Evolutionary conservation across 2,113 vertebrate genomes (phyloP).

Genomic region (Rafetus swinhoei): DNA sequence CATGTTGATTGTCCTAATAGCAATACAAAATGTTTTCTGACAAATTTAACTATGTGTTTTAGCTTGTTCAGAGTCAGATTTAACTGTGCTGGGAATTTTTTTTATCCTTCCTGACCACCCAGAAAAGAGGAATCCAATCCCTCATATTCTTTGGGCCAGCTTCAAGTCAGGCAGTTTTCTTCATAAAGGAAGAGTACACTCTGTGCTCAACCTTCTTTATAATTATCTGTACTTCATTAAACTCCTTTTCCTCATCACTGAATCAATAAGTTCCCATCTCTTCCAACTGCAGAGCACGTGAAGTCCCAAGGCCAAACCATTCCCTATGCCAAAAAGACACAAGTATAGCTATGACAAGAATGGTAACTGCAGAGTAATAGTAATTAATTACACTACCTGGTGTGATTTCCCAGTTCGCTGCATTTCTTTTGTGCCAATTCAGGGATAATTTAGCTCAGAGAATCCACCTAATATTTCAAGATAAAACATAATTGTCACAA

Average conservation of each 20-base stretch:
- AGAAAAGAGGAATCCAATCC: background rate
- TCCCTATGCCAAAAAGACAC: background rate
- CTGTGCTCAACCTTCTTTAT: slow-evolving; percentile 34
- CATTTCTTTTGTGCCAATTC: background rate
- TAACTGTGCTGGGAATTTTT: fast-evolving
- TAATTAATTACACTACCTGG: background rate
- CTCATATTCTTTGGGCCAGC: background rate
- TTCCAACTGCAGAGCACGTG: background rate
- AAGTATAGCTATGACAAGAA: background rate
- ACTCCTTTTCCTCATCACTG: background rate
- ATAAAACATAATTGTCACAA: background rate
- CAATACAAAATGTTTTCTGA: background rate
- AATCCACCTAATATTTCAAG: background rate
- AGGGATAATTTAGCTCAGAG: background rate
- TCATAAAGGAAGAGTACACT: slow-evolving; percentile 42
- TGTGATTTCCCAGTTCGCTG: background rate
- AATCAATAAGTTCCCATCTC: background rate
- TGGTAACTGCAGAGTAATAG: background rate
- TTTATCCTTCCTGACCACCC: background rate
- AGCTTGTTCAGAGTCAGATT: background rate
- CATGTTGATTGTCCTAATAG: slow-evolving; percentile 6
- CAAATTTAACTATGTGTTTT: fast-evolving
- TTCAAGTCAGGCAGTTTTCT: background rate
- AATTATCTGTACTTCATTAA: slow-evolving; percentile 8
- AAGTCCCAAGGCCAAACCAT: background rate